Percentiles rank a stretch among this genome's conserved stretches.
Evolutionary conservation across 2,797 vertebrate species (phyloP).

Genomic region (Myoxocephalus aenaeus): DNA sequence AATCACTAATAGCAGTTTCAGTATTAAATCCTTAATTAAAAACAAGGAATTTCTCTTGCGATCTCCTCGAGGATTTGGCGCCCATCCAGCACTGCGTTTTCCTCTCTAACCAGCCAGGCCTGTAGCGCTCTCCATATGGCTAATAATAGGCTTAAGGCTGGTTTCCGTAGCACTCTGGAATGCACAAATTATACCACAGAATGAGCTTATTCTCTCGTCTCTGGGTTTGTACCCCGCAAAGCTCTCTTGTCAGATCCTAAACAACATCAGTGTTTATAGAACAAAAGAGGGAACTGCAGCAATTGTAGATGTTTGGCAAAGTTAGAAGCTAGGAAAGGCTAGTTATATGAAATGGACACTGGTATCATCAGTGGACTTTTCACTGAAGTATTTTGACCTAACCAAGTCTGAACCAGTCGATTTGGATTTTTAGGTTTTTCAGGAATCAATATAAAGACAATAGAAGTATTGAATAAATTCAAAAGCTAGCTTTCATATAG

Average conservation of each 20-base stretch:
- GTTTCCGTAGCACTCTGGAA: constrained; percentile 69
- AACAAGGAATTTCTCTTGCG: constrained; percentile 73
- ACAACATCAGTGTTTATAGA: constrained; percentile 29
- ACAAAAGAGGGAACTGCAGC: constrained; percentile 5
- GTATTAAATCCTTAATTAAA: constrained; percentile 83
- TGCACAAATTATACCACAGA: constrained; percentile 74
- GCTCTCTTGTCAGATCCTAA: constrained; percentile 46
- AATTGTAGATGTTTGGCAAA: not conserved
- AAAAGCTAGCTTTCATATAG: not conserved
- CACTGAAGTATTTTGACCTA: not conserved
- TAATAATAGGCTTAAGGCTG: constrained; percentile 79
- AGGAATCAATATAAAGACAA: not conserved
- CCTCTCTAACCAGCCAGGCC: constrained; percentile 70
- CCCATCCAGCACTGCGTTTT: constrained; percentile 65
- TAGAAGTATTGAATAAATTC: not conserved
- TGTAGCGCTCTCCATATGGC: constrained; percentile 74
- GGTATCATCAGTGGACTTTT: not conserved
- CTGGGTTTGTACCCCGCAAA: constrained; percentile 44
- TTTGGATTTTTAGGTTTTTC: not conserved
- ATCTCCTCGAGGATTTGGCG: constrained; percentile 77
- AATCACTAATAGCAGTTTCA: constrained; percentile 79
- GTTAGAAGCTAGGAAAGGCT: not conserved
- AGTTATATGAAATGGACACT: too few species aligned
- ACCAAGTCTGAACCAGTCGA: not conserved
- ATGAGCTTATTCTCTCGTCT: constrained; percentile 60